Evolutionary conservation across 1,140 invertebrate genomes (phyloP).

Genomic region (Mercenaria mercenaria): DNA sequence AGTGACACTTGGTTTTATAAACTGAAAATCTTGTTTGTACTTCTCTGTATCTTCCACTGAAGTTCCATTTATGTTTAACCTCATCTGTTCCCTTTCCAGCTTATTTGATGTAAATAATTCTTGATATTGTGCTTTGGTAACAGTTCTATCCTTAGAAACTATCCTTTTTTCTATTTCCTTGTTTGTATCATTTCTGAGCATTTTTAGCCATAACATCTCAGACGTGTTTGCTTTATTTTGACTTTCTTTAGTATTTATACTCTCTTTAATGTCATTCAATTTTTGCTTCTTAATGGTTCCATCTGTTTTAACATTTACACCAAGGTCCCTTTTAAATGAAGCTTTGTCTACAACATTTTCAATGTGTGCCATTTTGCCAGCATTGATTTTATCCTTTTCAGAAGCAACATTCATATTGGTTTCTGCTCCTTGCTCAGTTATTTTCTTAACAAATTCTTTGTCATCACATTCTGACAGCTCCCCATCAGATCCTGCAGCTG

Average conservation of each 20-base stretch:
- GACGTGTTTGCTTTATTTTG: neutral
- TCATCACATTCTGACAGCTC: neutral
- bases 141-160: too few relatives aligned
- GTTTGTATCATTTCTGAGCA: neutral
- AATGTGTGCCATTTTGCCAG: too few relatives aligned
- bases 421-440: too few relatives aligned
- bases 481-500: neutral
- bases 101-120: neutral
- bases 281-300: too few relatives aligned
- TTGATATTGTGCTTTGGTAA: too few relatives aligned
- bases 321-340: too few relatives aligned
- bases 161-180: constrained; percentile 1
- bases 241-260: too few relatives aligned
- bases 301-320: too few relatives aligned
- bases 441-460: too few relatives aligned
- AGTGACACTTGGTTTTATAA: neutral
- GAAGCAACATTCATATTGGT: neutral
- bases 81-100: neutral
- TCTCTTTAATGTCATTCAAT: too few relatives aligned
- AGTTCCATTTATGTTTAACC: neutral
- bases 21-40: neutral
- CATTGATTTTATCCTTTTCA: neutral
- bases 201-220: constrained; percentile 38
- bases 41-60: neutral
- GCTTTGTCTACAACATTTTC: too few relatives aligned